phyloP scores from a whole-genome alignment of 2,888 invertebrate species.

The Epistrophella euchroma region DNA sequence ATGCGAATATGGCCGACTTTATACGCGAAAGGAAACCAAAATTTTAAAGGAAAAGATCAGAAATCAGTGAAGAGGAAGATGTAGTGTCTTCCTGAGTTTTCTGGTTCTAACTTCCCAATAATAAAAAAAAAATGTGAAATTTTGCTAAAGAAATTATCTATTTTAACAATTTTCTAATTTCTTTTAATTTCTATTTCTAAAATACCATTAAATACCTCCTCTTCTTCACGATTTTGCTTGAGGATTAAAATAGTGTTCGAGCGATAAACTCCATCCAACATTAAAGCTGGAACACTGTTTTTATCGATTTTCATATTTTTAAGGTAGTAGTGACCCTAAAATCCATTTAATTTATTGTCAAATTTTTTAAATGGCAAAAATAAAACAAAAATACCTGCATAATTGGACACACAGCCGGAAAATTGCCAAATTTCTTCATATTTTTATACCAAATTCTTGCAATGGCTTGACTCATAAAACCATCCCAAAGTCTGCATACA shows the following conservation, averaged over 20 bases:
- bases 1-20: no score
- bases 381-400: background rate
- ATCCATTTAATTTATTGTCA: background rate
- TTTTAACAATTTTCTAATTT: background rate
- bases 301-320: slow-evolving; percentile 20
- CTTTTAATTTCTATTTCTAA: background rate
- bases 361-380: no score
- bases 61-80: no score
- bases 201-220: background rate
- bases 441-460: slow-evolving; percentile 22
- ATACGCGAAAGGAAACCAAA: no score
- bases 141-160: background rate
- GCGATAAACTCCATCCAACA: slow-evolving; percentile 10
- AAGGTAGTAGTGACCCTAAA: slow-evolving; percentile 9
- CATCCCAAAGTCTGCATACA: slow-evolving; percentile 19
- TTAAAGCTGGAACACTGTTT: slow-evolving; percentile 18
- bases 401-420: slow-evolving; percentile 6
- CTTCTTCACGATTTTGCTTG: background rate
- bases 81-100: no score
- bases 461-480: slow-evolving; percentile 31
- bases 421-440: slow-evolving; percentile 22
- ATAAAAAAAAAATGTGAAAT: no score
- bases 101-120: no score
- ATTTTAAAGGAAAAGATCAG: no score
- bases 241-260: background rate